Evolutionary conservation across 2,888 invertebrate genomes (phyloP), one percentile per base, ranked within the genome.

Genomic region (Clostera curtula): DNA sequence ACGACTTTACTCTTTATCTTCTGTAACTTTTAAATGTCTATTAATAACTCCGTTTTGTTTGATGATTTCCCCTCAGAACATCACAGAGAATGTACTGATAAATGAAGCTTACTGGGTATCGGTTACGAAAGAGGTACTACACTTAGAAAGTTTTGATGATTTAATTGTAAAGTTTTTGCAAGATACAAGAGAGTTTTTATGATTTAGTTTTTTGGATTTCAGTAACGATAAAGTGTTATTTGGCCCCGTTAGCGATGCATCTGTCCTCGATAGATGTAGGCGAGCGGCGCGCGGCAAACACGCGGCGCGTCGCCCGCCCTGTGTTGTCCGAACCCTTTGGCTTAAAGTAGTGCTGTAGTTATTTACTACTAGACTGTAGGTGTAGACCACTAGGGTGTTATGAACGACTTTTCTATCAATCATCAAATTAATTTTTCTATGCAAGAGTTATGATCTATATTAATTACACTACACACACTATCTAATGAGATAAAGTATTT

Each of bases 51-150:
- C 66, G 58, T 80, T 80, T 83, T 83, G 69, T 83, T 83, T 83
- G 72, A 74, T 77, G 76, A 74, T 88, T 87, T 90, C 87, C 88
- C 88, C 89, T 87, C 93, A 95, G 95, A 95, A 95, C 89, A 93
- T 95, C 91, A 95, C 94, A 87, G 93, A 95, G 90, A 91, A 93
- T 88, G 91, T 94, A 86, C 93, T 95, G 88, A 89, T 95, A 88
- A 95, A 95, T 88, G 94, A 95, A 89, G 93, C 93, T 75, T 91
- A 92, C 87, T 95, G 95, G 95, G 93, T 93, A 86, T 90, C 91
- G 85, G 90, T 93, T 86, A 93, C 93, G 82, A 90, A 91, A 90
- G 95, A 95, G 95, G 95, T 95, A 83, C 70, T 66, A 93, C 88
- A 87, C 85, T 85, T 86, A 80, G 82, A 79, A 70, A 77, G 69